Evolutionary conservation across 2,888 invertebrate species (phyloP), one percentile per base, ranked within the genome.

Genomic region (Mimas tiliae): DNA sequence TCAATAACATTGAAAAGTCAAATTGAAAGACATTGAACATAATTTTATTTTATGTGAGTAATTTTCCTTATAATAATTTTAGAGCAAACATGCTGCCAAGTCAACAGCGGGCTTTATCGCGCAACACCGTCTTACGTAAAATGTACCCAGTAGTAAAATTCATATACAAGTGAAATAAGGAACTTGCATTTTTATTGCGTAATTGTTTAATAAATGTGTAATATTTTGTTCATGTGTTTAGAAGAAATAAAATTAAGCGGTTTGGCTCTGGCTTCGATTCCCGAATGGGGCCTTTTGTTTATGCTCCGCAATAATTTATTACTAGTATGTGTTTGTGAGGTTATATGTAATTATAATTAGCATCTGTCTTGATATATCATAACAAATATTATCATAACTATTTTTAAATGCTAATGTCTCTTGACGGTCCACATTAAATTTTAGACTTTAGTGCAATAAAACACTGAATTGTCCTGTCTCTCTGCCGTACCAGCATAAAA

Each of bases 81-180:
- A 6, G 11, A 19, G 3, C 42, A 12, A 42, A 58, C 58, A 42
- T 12, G 58, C 19, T 42, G 42, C 19, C 3, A 6, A n/a, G 58
- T 58, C 12, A 58, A 38, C 19, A 42, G 58, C 11, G 12, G 6
- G 58, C 38, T 58, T 58, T 58, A 58, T 12, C 38, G 6, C 58
- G 38, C 58, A 7, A 42, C 6, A 58, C 42, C 19, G 19, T 42
- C 58, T 58, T 58, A 42, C 58, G 21, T 58, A 58, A 58, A 38
- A 42, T 12, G 58, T 58, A 42, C 34, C 27, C 33, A 55, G 42
- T 58, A 42, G 38, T 58, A 42, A 42, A 58, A 55, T 52, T 52
- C 52, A 52, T 52, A n/a, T 58, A 42, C 42, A 58, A 38, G 42
- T 42, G 38, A 42, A 58, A 58, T 58, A 42, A 42, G 58, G 58